Base-by-base conservation (phyloP, 2,797 vertebrate genomes). In the Cuculus canorus region DNA sequence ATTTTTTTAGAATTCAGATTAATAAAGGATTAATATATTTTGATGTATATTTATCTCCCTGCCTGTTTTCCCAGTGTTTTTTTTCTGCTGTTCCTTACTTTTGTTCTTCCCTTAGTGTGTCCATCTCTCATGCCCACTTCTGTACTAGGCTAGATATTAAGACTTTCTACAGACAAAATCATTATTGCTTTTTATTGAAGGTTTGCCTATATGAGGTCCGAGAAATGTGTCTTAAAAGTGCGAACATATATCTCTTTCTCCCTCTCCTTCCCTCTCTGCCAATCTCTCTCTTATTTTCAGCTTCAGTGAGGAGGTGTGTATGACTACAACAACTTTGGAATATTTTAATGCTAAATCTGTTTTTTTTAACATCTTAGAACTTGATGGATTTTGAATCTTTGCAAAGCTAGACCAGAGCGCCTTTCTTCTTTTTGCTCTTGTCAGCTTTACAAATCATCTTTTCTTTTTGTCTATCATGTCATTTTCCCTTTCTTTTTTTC, bases 241-340 rank as follows among this genome's bases (percentile, higher is more conserved):
- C 1, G 3, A 86, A 15, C 15, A 3, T n/a, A 18, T 19, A 0
- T 70, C 4, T 64, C 8, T 82, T 9, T 90, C 35, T 69, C 59
- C 5, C 17, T 61, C 64, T 48, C 32, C 19, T 52, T 37, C 41
- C 80, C 39, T 64, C 17, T 76, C 47, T 90, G 68, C 72, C 53
- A 87, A 19, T 81, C 52, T 82, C 43, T 57, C 43, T 93, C 69
- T 89, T 78, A 59, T 69, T 95, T 92, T 86, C 85, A 90, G 33
- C 69, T 92, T 88, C 85, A 81, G 54, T 47, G 5, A 86, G 54
- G 68, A 91, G 56, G 17, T 76, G 64, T 96, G 16, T 60, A 60
- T 81, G 53, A 68, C 45, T 50, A n/a, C 12, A 88, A 78, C 5
- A 63, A 11, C 43, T 94, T 43, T 72, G 5, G 19, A n/a, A 70